Percentiles rank a stretch among this genome's conserved stretches.
These are phyloP conservation scores for Eristalis pertinax DNA, from an alignment of 2,888 invertebrate genomes.

Conservation along the genomic window DNA sequence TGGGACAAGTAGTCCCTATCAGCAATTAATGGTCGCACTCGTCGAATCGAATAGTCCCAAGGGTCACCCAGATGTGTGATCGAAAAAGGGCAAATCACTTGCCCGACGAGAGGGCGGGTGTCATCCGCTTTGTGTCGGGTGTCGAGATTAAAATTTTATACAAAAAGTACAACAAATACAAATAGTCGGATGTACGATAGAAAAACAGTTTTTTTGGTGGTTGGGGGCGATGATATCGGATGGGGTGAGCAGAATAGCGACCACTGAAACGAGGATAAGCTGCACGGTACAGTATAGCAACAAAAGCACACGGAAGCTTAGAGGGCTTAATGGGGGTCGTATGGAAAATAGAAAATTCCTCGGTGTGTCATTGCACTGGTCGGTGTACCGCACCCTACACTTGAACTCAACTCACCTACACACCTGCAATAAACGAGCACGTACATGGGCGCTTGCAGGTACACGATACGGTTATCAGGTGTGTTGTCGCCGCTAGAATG, in stretches of 20 bases:
- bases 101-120: no score
- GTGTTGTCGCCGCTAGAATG: constrained; percentile 18
- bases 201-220: constrained; percentile 29
- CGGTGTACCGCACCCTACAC: neutral
- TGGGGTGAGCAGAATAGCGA: constrained; percentile 11
- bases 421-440: neutral
- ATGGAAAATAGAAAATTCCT: constrained; percentile 11
- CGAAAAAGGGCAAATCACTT: constrained; percentile 33
- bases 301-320: constrained; percentile 38
- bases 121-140: constrained; percentile 7
- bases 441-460: neutral
- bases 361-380: neutral
- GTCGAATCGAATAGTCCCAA: constrained; percentile 35
- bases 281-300: neutral
- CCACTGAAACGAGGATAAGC: constrained; percentile 38
- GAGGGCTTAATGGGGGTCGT: constrained; percentile 17
- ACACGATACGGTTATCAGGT: constrained; percentile 35
- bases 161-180: constrained; percentile 18
- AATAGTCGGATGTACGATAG: constrained; percentile 12
- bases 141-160: constrained; percentile 42
- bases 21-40: constrained; percentile 28
- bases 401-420: neutral
- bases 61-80: neutral
- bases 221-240: constrained; percentile 27
- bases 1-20: constrained; percentile 6